Conservation (phyloP, 2,888 invertebrate genomes). For the Nesidiocoris tenuis region DNA sequence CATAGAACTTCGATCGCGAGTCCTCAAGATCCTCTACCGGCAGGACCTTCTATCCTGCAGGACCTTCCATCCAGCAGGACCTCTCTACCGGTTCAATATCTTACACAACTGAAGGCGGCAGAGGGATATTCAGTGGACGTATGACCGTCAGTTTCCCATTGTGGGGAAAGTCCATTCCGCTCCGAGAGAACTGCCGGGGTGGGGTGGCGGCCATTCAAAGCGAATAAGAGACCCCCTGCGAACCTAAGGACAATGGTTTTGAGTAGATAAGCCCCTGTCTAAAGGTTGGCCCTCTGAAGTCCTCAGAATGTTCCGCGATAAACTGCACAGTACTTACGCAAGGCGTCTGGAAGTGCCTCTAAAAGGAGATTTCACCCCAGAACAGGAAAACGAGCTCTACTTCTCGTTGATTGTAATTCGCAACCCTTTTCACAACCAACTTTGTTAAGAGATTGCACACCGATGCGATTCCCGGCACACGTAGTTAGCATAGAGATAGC, state of each 20-base stretch:
- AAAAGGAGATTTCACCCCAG: background rate
- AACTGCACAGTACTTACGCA: background rate
- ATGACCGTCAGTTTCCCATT: background rate
- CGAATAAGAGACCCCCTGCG: conserved; percentile 8
- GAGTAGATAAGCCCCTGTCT: conserved; percentile 14
- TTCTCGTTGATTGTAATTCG: background rate
- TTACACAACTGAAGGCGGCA: background rate
- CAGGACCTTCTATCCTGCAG: no score
- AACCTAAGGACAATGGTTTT: conserved; percentile 16
- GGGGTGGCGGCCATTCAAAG: background rate
- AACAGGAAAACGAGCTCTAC: background rate
- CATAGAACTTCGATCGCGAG: no score
- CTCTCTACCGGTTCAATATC: background rate
- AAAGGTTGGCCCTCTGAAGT: background rate
- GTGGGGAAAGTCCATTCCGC: background rate
- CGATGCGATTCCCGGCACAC: background rate
- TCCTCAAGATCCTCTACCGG: no score
- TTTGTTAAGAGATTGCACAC: background rate
- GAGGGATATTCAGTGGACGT: background rate
- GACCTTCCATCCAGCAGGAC: background rate
- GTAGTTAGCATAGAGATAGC: no score
- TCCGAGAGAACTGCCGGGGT: background rate
- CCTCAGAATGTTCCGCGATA: background rate
- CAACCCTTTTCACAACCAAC: background rate
- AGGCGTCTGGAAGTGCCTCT: background rate